Evolutionary conservation across 2,113 vertebrate species (phyloP).

Genomic region (Myocastor coypus): DNA sequence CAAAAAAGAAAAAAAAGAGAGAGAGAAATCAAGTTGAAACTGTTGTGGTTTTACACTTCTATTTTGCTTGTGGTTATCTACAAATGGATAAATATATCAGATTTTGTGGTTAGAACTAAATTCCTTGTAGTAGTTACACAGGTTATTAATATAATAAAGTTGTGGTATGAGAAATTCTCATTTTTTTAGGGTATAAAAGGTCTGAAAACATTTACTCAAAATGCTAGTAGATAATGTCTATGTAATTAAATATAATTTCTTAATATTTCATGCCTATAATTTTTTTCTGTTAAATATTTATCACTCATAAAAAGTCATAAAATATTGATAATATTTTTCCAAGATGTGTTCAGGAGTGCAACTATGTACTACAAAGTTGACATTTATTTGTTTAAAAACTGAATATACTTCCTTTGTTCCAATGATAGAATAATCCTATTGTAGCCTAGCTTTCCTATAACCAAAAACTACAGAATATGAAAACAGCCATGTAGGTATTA

Average conservation of each 20-base stretch:
- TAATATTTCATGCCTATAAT: not conserved
- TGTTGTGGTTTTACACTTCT: not conserved
- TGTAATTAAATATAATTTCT: constrained; percentile 33
- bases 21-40: not conserved
- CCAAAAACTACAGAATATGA: not conserved
- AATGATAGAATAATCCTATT: not conserved
- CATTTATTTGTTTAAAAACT: constrained; percentile 50
- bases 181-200: not conserved
- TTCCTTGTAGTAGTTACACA: not conserved
- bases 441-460: not conserved
- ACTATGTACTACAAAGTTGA: constrained; percentile 16
- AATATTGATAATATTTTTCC: not conserved
- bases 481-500: not conserved
- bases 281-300: constrained; percentile 26
- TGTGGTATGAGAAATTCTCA: constrained; percentile 2
- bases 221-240: constrained; percentile 7
- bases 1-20: no score
- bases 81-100: not conserved
- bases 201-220: not conserved
- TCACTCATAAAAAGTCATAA: constrained; percentile 11
- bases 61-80: not conserved
- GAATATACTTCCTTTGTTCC: not conserved
- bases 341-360: not conserved
- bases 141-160: not conserved
- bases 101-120: not conserved